Conservation (phyloP, 2,797 vertebrate genomes). For the Myripristis jacobus region DNA sequence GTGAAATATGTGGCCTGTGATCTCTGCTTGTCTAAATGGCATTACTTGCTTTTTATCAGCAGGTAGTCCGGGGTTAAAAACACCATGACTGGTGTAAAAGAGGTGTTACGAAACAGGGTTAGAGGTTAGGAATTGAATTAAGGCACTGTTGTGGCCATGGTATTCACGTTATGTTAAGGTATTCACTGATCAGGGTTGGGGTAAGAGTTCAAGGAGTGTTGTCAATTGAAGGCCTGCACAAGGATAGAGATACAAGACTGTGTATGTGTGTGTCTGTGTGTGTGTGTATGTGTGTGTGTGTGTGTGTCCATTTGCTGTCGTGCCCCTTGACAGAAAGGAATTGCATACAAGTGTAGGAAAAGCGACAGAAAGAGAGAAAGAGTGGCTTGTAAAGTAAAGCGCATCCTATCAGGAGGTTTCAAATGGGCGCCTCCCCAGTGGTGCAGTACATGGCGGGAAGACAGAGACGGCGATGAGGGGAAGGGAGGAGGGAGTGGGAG, state of each 20-base stretch:
- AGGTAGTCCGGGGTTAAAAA: too few relatives aligned
- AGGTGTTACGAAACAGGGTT: too few relatives aligned
- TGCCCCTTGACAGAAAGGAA: conserved; percentile 3
- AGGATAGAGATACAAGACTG: neutral
- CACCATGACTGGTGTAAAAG: too few relatives aligned
- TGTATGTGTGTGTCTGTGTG: conserved; percentile 2
- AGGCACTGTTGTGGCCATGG: too few relatives aligned
- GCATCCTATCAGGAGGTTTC: conserved; percentile 11
- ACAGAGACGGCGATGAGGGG: conserved; percentile 5
- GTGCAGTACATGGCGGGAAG: conserved; percentile 17
- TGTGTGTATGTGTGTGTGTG: conserved; percentile 2
- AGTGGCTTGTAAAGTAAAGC: neutral
- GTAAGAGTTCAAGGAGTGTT: neutral
- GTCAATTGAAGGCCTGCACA: neutral
- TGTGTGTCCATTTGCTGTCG: conserved; percentile 16
- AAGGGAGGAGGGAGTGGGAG: conserved; percentile 21
- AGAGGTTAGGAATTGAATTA: neutral
- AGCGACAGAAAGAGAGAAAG: neutral
- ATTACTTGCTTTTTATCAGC: too few relatives aligned
- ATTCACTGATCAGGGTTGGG: neutral
- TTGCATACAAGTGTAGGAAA: neutral
- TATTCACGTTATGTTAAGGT: too few relatives aligned
- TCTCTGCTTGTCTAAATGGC: too few relatives aligned
- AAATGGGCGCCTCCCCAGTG: conserved; percentile 16
- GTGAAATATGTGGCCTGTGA: too few relatives aligned